These are phyloP conservation scores for Uloborus diversus DNA, from an alignment of 1,140 invertebrate genomes.

Conservation along the genomic window DNA sequence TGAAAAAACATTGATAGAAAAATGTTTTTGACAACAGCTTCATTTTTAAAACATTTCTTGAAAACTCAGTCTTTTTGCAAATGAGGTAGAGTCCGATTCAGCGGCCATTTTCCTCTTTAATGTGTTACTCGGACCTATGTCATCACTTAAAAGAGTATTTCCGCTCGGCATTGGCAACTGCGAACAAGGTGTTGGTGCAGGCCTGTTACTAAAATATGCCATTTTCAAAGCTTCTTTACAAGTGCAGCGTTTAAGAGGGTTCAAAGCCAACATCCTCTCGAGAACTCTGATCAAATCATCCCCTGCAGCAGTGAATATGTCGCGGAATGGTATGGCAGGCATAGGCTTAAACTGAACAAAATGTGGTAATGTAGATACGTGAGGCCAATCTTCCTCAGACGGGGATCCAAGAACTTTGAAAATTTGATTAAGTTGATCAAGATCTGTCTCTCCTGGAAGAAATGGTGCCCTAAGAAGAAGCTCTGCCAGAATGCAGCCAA, in stretches of 20 bases:
- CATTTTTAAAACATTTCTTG: not conserved
- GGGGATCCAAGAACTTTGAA: conserved; percentile 94
- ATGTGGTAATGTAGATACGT: conserved; percentile 85
- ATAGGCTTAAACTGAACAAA: conserved; percentile 89
- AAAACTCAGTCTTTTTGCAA: conserved; percentile 28
- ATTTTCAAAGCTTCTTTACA: conserved; percentile 73
- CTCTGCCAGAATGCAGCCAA: conserved; percentile 98
- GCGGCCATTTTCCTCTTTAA: conserved; percentile 65
- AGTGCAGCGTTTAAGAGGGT: conserved; percentile 84
- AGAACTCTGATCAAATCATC: conserved; percentile 92
- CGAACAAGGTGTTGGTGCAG: conserved; percentile 81
- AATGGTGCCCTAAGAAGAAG: conserved; percentile 90
- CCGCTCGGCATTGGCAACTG: conserved; percentile 80
- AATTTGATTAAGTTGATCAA: conserved; percentile 95
- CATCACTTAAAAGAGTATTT: not conserved
- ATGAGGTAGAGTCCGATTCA: not conserved
- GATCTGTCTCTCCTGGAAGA: conserved; percentile 94
- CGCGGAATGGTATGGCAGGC: conserved; percentile 81
- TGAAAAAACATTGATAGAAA: too few relatives aligned
- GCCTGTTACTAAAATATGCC: conserved; percentile 79
- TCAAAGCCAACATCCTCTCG: conserved; percentile 79
- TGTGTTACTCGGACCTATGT: not conserved
- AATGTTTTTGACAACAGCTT: too few relatives aligned
- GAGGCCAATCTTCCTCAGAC: conserved; percentile 90
- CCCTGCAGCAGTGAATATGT: conserved; percentile 94